These are phyloP conservation scores for Periparus ater DNA, from an alignment of 2,797 vertebrate genomes.

Conservation along the genomic window DNA sequence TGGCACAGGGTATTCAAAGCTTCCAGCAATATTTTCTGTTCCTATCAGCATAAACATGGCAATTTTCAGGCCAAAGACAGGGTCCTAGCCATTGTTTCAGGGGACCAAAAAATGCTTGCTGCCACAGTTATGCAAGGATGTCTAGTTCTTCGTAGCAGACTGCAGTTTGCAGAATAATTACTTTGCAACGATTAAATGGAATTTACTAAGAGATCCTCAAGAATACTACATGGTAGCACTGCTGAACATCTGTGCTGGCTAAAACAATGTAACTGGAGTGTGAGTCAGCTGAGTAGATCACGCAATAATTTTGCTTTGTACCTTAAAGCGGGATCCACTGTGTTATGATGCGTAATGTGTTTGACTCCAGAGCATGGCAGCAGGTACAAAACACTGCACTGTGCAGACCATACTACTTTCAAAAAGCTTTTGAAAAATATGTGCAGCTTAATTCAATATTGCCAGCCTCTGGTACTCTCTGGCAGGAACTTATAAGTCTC, in stretches of 20 bases:
- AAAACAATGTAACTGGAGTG: background rate
- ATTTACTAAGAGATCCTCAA: background rate
- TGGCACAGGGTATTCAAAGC: background rate
- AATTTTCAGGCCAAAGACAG: background rate
- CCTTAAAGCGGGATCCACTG: background rate
- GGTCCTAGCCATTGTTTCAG: background rate
- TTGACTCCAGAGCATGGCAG: background rate
- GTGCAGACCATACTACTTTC: background rate
- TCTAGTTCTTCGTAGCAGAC: background rate
- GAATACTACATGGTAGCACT: background rate
- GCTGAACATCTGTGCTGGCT: background rate
- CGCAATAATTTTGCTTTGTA: background rate
- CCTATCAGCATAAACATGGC: background rate
- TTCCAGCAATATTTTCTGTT: background rate
- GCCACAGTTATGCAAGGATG: background rate
- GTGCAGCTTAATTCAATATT: conserved; percentile 57
- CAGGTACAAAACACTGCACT: background rate
- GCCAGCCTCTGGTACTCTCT: conserved; percentile 38
- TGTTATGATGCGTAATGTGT: background rate
- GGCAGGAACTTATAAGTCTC: background rate
- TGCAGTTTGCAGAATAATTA: background rate
- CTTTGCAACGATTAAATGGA: background rate
- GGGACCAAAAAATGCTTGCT: fast-evolving
- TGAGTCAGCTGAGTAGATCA: background rate
- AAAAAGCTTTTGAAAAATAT: conserved; percentile 54